A percentile compares a stretch with the other conserved stretches of the same genome.
Evolutionary conservation across 2,797 vertebrate genomes (phyloP).

Genomic region (Gymnoscopelus microlampas): DNA sequence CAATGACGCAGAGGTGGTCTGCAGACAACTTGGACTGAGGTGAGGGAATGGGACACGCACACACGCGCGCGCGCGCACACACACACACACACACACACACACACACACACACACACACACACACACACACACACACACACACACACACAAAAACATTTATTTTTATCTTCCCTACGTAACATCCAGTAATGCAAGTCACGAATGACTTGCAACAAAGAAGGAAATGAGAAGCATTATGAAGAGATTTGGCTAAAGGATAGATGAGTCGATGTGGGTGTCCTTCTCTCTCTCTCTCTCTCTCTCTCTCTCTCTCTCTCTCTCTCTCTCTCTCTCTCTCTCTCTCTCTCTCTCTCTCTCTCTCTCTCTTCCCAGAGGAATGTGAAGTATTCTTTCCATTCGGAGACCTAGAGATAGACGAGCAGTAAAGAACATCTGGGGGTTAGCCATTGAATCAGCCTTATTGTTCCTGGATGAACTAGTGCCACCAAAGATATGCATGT

Average conservation of each 20-base stretch:
- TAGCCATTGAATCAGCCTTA: conserved; percentile 73
- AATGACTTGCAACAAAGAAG: conserved; percentile 11
- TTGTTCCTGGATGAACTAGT: conserved; percentile 70
- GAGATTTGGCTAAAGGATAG: conserved; percentile 36
- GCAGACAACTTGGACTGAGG: conserved; percentile 95
- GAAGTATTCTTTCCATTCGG: conserved; percentile 74
- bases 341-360: conserved; percentile 18
- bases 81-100: conserved; percentile 24
- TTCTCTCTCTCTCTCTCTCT: conserved; percentile 43
- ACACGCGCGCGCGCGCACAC: conserved; percentile 28
- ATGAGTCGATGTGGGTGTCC: conserved; percentile 60
- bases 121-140: conserved; percentile 9
- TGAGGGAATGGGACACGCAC: conserved; percentile 66
- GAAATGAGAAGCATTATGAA: conserved; percentile 22
- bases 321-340: conserved; percentile 13
- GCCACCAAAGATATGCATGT: conserved; percentile 66
- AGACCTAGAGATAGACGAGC: conserved; percentile 59
- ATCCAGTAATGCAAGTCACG: conserved; percentile 9
- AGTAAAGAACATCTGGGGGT: conserved; percentile 75
- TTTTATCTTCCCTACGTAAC: conserved; percentile 12
- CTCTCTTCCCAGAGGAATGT: conserved; percentile 61
- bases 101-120: conserved; percentile 11
- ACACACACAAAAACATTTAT: conserved; percentile 5
- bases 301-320: conserved; percentile 41
- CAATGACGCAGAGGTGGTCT: conserved; percentile 94